Evolutionary conservation across 1,140 invertebrate species (phyloP), one percentile per base, ranked within the genome.

Genomic region (Drosophila athabasca): DNA sequence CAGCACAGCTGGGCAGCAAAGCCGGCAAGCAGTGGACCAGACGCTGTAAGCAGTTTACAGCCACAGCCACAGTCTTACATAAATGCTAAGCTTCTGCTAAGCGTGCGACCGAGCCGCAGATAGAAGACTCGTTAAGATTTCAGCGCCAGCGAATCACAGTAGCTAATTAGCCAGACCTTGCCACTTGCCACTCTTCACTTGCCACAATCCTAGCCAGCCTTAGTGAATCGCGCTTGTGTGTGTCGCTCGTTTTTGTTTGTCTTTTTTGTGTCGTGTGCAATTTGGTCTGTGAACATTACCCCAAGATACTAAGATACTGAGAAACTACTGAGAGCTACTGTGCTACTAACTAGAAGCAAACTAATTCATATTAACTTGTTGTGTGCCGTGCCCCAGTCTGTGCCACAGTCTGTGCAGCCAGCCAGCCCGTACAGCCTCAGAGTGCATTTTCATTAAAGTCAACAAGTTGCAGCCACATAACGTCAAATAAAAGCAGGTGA

Each of bases 371-470:
- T 81, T 74, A 85, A 84, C 71, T 71, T 87, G 67, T 85, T 85
- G 70, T 74, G 71, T 46, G 17, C 17, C 17, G 17, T 19, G 75
- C 43, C 48, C 52, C 46, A 54, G 50, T 64, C 48, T 24, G 35
- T 59, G 75, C 43, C 48, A 46, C 46, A 54, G 50, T 64, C 48
- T 24, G 35, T 59, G 59, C 50, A 51, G 45, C 65, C 31, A 17
- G 26, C 41, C 26, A 52, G 64, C 50, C 62, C 46, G 45, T 75
- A 50, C 54, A 49, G 43, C 68, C 31, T 51, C 19, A 61, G 64
- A 81, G 81, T 85, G 76, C 70, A 79, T 68, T 87, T 81, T 88
- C 65, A 87, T 87, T 87, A 87, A 87, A 87, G 82, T 87, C 82
- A 87, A 87, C 82, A 87, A 87, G 82, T 88, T 87, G 82, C 75